Base-by-base conservation (phyloP, 1,140 invertebrate species). In the Hylaeus anthracinus region DNA sequence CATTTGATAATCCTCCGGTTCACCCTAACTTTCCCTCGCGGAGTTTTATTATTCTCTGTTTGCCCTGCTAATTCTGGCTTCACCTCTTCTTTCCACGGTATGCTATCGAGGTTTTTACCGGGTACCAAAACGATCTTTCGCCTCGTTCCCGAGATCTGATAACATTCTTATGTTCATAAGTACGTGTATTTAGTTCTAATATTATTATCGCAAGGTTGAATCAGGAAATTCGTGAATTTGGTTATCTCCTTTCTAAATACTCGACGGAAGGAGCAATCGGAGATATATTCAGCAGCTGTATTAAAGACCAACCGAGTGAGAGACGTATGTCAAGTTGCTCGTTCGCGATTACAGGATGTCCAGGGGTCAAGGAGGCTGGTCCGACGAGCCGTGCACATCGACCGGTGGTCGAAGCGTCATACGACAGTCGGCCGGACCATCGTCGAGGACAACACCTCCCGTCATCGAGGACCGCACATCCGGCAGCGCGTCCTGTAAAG, bases 371-470 rank as follows among this genome's bases (percentile, higher is more conserved):
- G 79, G 84, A 56, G 91, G 89, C 72, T 94, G 91, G 90, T 90
- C 92, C 67, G 90, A 93, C 72, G 92, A 93, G 48, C 79, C 89
- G 3, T 91, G 88, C 79, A 92, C 91, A 84, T 89, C 90, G 72
- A 89, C 84, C 63, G 87, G 90, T 77, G 90, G 89, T 55, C 92
- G 92, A 74, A 88, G 76, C 85, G 88, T 83, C 78, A 79, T 86
- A 69, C 88, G 89, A 78, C 90, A 91, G 83, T 88, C 86, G 12
- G 74, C 88, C 10, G 84, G 81, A 67, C 78, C 77, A 26, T 86
- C 90, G 1, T 85, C 89, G 37, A 89, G 85, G 77, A 81, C 85
- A n/a, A 86, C 85, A 37, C 84, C 85, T 45, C 69, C 86, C 1
- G 39, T 69, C 9, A 64, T 78, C n/a, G 83, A 88, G 39, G 79